Evolutionary conservation across 2,797 vertebrate genomes (phyloP).

Genomic region (Chaetophractus vellerosus): DNA sequence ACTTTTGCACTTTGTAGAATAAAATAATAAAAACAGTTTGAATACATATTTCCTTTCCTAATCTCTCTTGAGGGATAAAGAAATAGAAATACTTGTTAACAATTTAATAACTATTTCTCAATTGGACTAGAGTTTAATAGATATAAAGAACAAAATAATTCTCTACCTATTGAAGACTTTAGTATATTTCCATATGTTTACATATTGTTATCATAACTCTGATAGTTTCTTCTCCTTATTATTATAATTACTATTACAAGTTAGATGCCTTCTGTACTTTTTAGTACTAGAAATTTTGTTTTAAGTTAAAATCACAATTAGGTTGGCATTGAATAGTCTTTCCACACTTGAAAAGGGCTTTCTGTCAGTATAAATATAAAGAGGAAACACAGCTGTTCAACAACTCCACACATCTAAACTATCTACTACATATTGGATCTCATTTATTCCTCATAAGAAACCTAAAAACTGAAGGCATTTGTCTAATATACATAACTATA

Average conservation of each 20-base stretch:
- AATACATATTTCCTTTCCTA: neutral
- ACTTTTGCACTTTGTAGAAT: neutral
- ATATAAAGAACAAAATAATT: conserved; percentile 4
- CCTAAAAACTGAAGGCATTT: neutral
- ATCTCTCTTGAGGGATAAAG: neutral
- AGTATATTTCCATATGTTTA: neutral
- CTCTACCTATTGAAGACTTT: neutral
- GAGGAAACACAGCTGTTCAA: neutral
- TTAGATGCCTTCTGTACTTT: neutral
- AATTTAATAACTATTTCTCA: conserved; percentile 14
- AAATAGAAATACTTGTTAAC: neutral
- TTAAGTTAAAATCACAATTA: neutral
- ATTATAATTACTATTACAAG: neutral
- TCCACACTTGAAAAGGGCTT: neutral
- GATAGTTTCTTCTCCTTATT: neutral
- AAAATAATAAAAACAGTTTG: neutral
- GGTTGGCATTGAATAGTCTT: neutral
- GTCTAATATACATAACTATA: neutral
- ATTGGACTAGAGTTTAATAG: neutral
- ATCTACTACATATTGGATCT: neutral
- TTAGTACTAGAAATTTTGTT: neutral
- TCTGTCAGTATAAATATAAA: neutral
- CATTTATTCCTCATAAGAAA: neutral
- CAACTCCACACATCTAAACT: neutral
- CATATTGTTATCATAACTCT: neutral